These are phyloP conservation scores for Coilia nasus DNA, from an alignment of 2,797 vertebrate genomes.

Conservation along the genomic window DNA sequence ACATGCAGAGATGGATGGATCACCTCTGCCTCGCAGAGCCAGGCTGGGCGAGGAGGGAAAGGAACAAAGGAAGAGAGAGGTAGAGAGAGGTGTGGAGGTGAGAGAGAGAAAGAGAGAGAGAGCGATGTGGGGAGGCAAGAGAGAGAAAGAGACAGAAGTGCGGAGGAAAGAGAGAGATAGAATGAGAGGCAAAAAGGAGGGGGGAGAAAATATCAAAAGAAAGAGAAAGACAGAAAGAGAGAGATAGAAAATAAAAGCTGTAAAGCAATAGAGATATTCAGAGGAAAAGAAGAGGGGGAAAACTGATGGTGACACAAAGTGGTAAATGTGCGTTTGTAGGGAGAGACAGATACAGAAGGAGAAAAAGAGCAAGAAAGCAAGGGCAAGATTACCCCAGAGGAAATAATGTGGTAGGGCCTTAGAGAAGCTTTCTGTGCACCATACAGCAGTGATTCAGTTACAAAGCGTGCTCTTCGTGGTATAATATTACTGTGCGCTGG, in stretches of 20 bases:
- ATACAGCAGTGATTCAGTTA: not conserved
- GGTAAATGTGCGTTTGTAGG: not conserved
- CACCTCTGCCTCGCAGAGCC: conserved; percentile 39
- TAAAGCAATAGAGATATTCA: no score
- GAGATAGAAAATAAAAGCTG: not conserved
- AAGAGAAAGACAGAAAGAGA: not conserved
- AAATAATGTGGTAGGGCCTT: not conserved
- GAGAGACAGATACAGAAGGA: not conserved
- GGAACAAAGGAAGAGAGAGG: conserved; percentile 30
- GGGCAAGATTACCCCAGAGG: not conserved
- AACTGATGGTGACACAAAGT: not conserved
- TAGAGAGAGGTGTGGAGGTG: conserved; percentile 7
- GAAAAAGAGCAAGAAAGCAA: not conserved
- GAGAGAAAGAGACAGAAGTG: not conserved
- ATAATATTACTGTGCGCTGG: conserved; percentile 32
- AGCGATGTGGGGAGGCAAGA: not conserved
- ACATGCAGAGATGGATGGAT: conserved; percentile 31
- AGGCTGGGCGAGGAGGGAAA: conserved; percentile 36
- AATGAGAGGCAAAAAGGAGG: not conserved
- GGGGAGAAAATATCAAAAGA: not conserved
- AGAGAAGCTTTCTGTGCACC: not conserved
- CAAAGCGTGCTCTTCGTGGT: not conserved
- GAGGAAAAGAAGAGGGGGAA: not conserved
- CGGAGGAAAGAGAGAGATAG: not conserved
- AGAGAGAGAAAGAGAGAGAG: conserved; percentile 40